phyloP scores from a whole-genome alignment of 2,888 invertebrate species.

The Epistrophe grossulariae region DNA sequence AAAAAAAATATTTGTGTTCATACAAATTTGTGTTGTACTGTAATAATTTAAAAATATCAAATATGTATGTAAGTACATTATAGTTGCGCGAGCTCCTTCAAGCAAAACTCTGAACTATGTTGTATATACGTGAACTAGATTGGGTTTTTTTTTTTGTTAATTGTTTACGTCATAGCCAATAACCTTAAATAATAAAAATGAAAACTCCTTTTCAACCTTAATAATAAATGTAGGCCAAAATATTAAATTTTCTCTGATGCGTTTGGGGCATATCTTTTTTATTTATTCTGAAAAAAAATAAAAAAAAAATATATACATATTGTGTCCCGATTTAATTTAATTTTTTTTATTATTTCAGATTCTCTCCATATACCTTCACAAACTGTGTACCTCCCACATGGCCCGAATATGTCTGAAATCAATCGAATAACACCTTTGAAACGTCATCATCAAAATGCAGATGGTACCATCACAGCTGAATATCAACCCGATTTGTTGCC shows the following conservation, averaged over 20 bases:
- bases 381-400: conserved; percentile 64
- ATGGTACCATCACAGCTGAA: conserved; percentile 75
- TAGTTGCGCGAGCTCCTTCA: too few species aligned
- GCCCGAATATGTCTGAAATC: conserved; percentile 66
- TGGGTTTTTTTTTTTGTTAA: too few species aligned
- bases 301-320: neutral
- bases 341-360: conserved; percentile 52
- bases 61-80: too few species aligned
- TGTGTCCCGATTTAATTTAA: neutral
- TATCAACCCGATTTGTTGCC: conserved; percentile 80
- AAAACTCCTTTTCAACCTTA: neutral
- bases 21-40: too few species aligned
- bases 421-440: conserved; percentile 70
- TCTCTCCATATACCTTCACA: conserved; percentile 75
- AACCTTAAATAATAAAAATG: too few species aligned
- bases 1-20: too few species aligned
- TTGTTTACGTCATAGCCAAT: too few species aligned
- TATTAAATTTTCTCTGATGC: neutral
- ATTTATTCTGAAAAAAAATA: neutral
- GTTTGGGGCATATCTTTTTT: neutral
- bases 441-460: conserved; percentile 73
- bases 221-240: neutral
- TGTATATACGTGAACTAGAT: too few species aligned
- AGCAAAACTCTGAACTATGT: too few species aligned
- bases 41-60: too few species aligned